phyloP scores from a whole-genome alignment of 2,113 vertebrate genomes.

The Lophochroa leadbeateri region DNA sequence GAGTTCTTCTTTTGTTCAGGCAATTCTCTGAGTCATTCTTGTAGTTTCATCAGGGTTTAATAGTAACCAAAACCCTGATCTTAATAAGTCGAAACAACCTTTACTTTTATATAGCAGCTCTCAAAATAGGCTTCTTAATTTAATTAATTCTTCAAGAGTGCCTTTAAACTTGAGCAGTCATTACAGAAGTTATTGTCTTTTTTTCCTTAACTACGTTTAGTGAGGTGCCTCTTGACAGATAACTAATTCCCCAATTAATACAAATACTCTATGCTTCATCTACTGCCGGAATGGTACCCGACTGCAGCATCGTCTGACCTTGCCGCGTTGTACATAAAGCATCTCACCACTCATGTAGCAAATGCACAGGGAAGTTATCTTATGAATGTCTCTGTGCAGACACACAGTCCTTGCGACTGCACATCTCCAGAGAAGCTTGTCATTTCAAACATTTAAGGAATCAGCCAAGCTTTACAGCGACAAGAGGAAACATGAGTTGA shows the following conservation, averaged over 20 bases:
- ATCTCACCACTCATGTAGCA: not conserved
- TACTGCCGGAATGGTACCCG: not conserved
- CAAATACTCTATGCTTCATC: not conserved
- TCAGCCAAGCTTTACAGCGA: slow-evolving; percentile 35
- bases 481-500: not conserved
- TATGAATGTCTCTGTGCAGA: not conserved
- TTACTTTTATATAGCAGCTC: not conserved
- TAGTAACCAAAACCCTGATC: not conserved
- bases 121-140: slow-evolving; percentile 35
- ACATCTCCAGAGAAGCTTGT: not conserved
- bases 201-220: not conserved
- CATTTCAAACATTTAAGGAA: not conserved
- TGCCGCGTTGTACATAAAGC: not conserved
- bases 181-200: slow-evolving; percentile 36
- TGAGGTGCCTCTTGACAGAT: slow-evolving; percentile 9
- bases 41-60: not conserved
- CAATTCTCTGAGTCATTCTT: not conserved
- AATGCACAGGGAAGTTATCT: not conserved
- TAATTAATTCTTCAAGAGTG: slow-evolving; percentile 37
- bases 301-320: slow-evolving; percentile 20
- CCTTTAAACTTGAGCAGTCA: slow-evolving; percentile 43
- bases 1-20: not conserved
- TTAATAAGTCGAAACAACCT: not conserved
- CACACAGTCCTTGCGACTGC: not conserved
- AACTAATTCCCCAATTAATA: slow-evolving; percentile 42